Evolutionary conservation across 2,888 invertebrate species (phyloP).

Genomic region (Allolobophora icterica): DNA sequence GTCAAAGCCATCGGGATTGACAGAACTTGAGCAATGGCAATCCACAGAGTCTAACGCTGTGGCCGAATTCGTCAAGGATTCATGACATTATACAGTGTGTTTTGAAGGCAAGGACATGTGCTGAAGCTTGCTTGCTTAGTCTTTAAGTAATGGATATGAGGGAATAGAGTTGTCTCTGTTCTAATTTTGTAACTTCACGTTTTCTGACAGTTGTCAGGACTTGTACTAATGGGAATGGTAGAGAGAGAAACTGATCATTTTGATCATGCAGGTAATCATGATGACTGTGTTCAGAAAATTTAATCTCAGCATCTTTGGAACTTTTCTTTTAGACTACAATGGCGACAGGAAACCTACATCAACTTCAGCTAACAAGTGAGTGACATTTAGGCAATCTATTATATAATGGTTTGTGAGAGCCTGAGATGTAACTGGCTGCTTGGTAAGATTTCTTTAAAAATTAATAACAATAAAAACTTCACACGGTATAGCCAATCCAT

Average conservation of each 20-base stretch:
- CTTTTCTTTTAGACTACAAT: background rate
- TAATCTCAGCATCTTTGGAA: background rate
- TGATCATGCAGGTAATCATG: background rate
- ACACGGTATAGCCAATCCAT: too few relatives aligned
- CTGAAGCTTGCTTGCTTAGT: background rate
- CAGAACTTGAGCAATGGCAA: background rate
- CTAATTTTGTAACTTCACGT: too few relatives aligned
- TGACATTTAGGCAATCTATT: background rate
- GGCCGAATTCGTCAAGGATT: background rate
- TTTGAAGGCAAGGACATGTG: background rate
- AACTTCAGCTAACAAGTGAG: constrained; percentile 20
- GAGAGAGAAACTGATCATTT: background rate
- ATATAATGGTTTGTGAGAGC: background rate
- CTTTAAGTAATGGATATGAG: background rate
- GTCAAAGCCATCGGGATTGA: background rate
- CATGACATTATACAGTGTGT: background rate
- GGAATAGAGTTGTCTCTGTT: background rate
- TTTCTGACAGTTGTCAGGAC: too few relatives aligned
- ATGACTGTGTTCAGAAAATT: background rate
- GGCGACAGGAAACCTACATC: constrained; percentile 19
- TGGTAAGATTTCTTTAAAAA: too few relatives aligned
- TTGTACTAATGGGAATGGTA: background rate
- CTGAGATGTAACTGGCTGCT: too few relatives aligned
- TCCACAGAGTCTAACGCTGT: background rate
- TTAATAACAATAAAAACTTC: too few relatives aligned